Evolutionary conservation across 2,113 vertebrate genomes (phyloP).

Genomic region (Poeciliopsis retropinna): DNA sequence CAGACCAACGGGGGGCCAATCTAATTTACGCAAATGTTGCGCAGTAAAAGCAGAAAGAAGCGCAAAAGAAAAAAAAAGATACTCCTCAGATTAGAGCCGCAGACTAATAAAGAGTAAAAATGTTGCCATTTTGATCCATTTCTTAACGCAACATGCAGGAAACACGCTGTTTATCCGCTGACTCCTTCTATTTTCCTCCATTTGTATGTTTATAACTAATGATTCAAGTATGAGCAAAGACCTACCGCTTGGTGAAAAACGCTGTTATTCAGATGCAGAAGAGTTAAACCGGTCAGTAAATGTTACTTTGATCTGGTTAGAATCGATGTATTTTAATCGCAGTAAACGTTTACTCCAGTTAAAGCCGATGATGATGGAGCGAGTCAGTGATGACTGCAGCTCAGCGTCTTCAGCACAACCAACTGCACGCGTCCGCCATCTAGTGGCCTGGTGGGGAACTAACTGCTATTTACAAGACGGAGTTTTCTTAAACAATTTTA

Average conservation of each 20-base stretch:
- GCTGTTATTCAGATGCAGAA: neutral
- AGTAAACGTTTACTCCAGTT: neutral
- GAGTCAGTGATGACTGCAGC: neutral
- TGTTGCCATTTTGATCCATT: neutral
- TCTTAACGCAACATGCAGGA: neutral
- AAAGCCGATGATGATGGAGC: conserved; percentile 13
- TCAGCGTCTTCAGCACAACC: conserved; percentile 8
- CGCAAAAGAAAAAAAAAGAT: neutral
- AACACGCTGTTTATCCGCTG: neutral
- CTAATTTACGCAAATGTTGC: conserved; percentile 48
- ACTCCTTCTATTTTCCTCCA: neutral
- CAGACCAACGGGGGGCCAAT: conserved; percentile 29
- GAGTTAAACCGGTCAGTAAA: neutral
- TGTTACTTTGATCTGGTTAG: neutral
- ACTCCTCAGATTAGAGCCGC: neutral
- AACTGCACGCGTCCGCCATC: conserved; percentile 18
- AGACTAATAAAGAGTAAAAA: neutral
- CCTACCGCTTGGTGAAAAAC: conserved; percentile 23
- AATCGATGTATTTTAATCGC: neutral
- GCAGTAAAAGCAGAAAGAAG: conserved; percentile 17
- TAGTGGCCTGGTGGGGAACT: conserved; percentile 38
- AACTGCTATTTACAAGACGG: neutral
- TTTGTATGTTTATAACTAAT: neutral
- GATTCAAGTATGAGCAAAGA: neutral
- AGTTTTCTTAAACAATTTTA: neutral